These are phyloP conservation scores for Acanthis flammea DNA, from an alignment of 2,797 vertebrate genomes.

Conservation along the genomic window DNA sequence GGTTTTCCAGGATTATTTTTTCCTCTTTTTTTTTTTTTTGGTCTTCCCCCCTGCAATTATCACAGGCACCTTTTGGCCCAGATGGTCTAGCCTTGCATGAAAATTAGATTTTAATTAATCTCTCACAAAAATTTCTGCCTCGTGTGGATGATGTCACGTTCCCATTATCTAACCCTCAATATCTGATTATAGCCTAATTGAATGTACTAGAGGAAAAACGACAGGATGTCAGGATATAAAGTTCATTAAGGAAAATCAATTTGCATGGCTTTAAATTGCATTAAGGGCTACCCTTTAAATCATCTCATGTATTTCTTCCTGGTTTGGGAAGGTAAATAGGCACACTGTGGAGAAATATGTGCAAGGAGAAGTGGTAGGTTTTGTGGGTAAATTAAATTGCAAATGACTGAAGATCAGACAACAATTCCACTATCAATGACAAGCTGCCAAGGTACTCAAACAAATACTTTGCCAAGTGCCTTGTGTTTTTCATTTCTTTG, in stretches of 20 bases:
- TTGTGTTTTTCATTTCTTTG: neutral
- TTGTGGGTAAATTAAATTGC: conserved; percentile 42
- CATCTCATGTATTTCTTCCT: conserved; percentile 44
- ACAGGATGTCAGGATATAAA: conserved; percentile 64
- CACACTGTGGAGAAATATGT: conserved; percentile 32
- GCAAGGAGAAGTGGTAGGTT: conserved; percentile 18
- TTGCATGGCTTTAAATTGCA: conserved; percentile 58
- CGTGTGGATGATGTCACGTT: conserved; percentile 51
- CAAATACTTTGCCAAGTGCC: neutral
- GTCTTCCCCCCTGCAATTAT: neutral
- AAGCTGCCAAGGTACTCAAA: conserved; percentile 19
- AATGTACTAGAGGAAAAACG: conserved; percentile 38
- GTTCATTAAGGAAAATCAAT: conserved; percentile 69
- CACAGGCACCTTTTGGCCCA: conserved; percentile 3
- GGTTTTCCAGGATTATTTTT: neutral
- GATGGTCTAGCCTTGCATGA: conserved; percentile 1
- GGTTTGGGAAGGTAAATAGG: conserved; percentile 41
- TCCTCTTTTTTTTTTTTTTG: accelerated
- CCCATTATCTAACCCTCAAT: conserved; percentile 59
- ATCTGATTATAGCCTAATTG: conserved; percentile 48
- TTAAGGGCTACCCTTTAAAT: conserved; percentile 62
- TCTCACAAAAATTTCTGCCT: conserved; percentile 10
- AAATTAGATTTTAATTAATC: conserved; percentile 68
- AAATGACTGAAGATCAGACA: conserved; percentile 56
- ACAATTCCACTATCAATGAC: conserved; percentile 47